Percentiles rank a stretch among this genome's conserved stretches.
These are phyloP conservation scores for Catagonus wagneri DNA, from an alignment of 2,113 vertebrate species.

Conservation along the genomic window DNA sequence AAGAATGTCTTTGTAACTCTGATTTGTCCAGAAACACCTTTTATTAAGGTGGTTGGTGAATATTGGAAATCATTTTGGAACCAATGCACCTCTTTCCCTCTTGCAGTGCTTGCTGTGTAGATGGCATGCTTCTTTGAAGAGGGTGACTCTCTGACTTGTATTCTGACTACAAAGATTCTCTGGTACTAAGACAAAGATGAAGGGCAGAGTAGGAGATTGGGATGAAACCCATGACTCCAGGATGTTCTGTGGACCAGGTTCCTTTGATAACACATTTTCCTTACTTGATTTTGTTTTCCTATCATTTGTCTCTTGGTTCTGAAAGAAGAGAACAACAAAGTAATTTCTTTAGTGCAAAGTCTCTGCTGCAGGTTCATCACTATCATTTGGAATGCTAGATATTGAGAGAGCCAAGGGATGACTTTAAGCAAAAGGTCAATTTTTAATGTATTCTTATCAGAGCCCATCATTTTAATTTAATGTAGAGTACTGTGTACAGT, in stretches of 20 bases:
- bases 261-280: background rate
- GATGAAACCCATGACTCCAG: background rate
- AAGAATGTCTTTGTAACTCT: background rate
- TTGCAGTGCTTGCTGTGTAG: no score
- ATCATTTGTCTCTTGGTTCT: conserved; percentile 33
- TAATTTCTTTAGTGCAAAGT: background rate
- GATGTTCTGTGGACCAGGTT: background rate
- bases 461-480: conserved; percentile 23
- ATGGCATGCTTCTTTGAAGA: background rate
- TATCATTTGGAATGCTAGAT: background rate
- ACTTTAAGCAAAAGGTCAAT: background rate
- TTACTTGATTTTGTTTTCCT: conserved; percentile 36
- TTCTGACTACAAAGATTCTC: background rate
- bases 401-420: background rate
- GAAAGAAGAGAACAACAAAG: background rate
- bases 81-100: background rate
- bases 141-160: background rate
- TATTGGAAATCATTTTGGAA: background rate
- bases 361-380: background rate
- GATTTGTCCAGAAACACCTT: background rate
- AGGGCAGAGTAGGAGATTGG: background rate
- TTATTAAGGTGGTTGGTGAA: background rate
- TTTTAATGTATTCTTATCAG: conserved; percentile 21
- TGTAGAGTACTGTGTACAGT: background rate
- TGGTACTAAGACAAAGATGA: background rate